Evolutionary conservation across 1,140 invertebrate genomes (phyloP).

Genomic region (Caerostris extrusa): DNA sequence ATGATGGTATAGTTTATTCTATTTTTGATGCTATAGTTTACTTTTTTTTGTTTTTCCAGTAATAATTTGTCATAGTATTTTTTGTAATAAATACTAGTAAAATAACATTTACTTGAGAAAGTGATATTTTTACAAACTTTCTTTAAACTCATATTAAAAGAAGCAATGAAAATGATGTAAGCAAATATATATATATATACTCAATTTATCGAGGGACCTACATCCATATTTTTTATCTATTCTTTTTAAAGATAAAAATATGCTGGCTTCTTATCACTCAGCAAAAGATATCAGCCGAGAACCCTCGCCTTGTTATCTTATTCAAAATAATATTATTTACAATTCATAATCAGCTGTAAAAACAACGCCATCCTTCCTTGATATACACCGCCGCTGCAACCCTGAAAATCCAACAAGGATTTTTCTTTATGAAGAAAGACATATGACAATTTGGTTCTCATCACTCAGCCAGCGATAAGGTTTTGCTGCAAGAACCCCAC

Average conservation of each 20-base stretch:
- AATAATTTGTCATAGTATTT: too few relatives aligned
- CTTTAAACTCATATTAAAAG: too few relatives aligned
- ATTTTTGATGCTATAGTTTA: too few relatives aligned
- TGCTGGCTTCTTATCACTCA: neutral
- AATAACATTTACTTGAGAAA: too few relatives aligned
- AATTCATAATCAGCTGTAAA: neutral
- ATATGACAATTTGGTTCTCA: conserved; percentile 25
- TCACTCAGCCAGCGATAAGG: conserved; percentile 26
- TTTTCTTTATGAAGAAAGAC: conserved; percentile 25
- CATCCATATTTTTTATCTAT: neutral
- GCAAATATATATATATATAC: too few relatives aligned
- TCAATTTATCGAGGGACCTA: neutral
- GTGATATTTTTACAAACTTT: too few relatives aligned
- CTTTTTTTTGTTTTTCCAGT: too few relatives aligned
- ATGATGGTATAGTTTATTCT: too few relatives aligned
- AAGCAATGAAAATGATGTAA: too few relatives aligned
- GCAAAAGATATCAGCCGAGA: neutral
- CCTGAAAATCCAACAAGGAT: conserved; percentile 10
- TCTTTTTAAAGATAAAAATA: neutral
- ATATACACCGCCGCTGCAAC: neutral
- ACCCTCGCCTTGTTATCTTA: neutral
- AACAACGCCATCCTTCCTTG: neutral
- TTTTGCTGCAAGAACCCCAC: conserved; percentile 13
- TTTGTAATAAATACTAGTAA: too few relatives aligned
- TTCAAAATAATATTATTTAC: conserved; percentile 34